Evolutionary conservation across 2,113 vertebrate genomes (phyloP), one percentile per base, ranked within the genome.

Genomic region (Chaenogobius annularis): DNA sequence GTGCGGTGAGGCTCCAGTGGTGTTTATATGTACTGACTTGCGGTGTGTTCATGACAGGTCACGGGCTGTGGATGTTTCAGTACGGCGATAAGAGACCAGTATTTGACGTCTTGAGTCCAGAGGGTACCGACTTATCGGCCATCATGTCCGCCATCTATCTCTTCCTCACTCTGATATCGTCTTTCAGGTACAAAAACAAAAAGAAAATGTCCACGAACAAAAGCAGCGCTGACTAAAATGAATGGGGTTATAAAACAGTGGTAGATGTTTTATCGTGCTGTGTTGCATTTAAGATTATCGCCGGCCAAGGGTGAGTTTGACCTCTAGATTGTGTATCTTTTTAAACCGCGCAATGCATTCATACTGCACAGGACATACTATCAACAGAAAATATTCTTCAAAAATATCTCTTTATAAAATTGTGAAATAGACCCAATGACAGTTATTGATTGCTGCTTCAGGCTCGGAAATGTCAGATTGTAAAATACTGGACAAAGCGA

Each of bases 111-210:
- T 94, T 96, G 0, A 93, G 95, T 62, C 91, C 94, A 6, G 94
- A 96, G 67, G 97, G 97, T 78, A 94, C 92, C 11, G 90, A 95
- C 72, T 83, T 97, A 68, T 96, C 96, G 23, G 96, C 96, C 44
- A 83, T 92, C 83, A 91, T 94, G 82, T 96, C 98, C 6, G 94
- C 96, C 1, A 77, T 96, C 1, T 98, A 98, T 92, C 95, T 97
- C 22, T 98, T 99, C 93, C 92, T 98, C 79, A 99, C 97, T 0
- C 94, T 96, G 94, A 96, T 99, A 98, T 99, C 77, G 94, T 98
- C 69, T 95, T 99, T 69, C 98, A 99, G 98, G 98, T 99, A 95
- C 44, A 22, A 58, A 72, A 64, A 66, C n/a, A n/a, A 10, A 64
- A 35, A 55, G 64, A 62, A 61, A 40, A 55, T 44, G 40, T 26